Conservation (phyloP, 2,113 vertebrate genomes). For the Toxotes jaculatrix region DNA sequence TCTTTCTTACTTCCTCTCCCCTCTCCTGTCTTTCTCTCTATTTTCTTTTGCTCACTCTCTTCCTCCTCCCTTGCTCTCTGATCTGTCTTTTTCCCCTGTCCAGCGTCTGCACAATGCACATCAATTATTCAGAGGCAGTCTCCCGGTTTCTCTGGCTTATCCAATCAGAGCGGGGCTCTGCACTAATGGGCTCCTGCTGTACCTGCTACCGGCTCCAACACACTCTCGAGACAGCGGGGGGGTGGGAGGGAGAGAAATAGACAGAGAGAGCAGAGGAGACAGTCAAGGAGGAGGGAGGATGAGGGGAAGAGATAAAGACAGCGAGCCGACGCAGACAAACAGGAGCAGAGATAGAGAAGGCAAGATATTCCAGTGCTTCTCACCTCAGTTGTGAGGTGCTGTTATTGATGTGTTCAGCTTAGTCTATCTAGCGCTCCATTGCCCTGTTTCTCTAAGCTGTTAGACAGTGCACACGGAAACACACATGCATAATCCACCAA, state of each 20-base stretch:
- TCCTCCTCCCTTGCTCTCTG: conserved; percentile 84
- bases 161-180: conserved; percentile 96
- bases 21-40: conserved; percentile 45
- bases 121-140: conserved; percentile 99
- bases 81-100: conserved; percentile 90
- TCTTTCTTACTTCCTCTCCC: conserved; percentile 71
- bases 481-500: conserved; percentile 43
- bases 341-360: conserved; percentile 65
- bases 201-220: conserved; percentile 95
- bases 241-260: conserved; percentile 41
- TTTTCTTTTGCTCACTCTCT: conserved; percentile 71
- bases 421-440: conserved; percentile 83
- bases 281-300: conserved; percentile 63
- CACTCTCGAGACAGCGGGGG: conserved; percentile 83
- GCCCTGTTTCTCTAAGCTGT: conserved; percentile 74
- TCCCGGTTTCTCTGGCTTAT: conserved; percentile 95
- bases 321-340: conserved; percentile 70
- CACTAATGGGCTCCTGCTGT: conserved; percentile 98
- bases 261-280: conserved; percentile 68
- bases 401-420: conserved; percentile 84
- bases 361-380: conserved; percentile 81
- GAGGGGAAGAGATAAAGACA: conserved; percentile 76
- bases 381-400: conserved; percentile 88
- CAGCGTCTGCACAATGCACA: conserved; percentile 98
- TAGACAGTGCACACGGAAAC: conserved; percentile 25